Percentiles rank a stretch among this genome's conserved stretches.
phyloP scores from a whole-genome alignment of 1,140 invertebrate species.

The Latrodectus geometricus region DNA sequence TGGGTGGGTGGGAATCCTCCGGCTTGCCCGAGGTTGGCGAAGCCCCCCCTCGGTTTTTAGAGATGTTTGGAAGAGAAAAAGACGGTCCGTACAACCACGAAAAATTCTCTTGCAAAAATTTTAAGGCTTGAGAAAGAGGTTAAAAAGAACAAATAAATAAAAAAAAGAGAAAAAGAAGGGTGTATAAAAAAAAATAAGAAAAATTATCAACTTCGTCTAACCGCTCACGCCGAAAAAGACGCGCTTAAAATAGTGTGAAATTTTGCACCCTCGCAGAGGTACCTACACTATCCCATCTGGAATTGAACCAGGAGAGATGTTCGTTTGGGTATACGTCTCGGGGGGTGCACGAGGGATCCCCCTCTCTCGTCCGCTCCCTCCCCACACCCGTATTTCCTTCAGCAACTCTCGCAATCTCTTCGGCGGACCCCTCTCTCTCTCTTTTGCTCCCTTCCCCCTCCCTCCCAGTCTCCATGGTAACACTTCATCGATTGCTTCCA shows the following conservation, averaged over 20 bases:
- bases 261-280: conserved; percentile 49
- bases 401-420: conserved; percentile 46
- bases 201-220: background rate
- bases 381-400: conserved; percentile 25
- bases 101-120: conserved; percentile 18
- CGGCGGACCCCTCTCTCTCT: background rate
- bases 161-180: conserved; percentile 12
- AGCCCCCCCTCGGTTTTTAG: no score
- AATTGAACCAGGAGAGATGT: conserved; percentile 50
- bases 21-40: background rate
- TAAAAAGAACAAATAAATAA: conserved; percentile 18
- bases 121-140: background rate
- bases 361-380: background rate
- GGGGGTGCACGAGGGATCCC: conserved; percentile 8
- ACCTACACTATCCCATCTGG: conserved; percentile 51
- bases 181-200: conserved; percentile 2
- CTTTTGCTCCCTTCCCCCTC: background rate
- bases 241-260: conserved; percentile 54
- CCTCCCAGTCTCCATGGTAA: conserved; percentile 35
- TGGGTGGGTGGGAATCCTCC: conserved; percentile 33
- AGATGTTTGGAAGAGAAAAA: no score
- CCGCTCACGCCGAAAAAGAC: conserved; percentile 10
- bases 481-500: conserved; percentile 58
- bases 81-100: background rate
- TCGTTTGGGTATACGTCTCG: conserved; percentile 38